phyloP scores from a whole-genome alignment of 2,888 invertebrate genomes.

The Incurvaria masculella region DNA sequence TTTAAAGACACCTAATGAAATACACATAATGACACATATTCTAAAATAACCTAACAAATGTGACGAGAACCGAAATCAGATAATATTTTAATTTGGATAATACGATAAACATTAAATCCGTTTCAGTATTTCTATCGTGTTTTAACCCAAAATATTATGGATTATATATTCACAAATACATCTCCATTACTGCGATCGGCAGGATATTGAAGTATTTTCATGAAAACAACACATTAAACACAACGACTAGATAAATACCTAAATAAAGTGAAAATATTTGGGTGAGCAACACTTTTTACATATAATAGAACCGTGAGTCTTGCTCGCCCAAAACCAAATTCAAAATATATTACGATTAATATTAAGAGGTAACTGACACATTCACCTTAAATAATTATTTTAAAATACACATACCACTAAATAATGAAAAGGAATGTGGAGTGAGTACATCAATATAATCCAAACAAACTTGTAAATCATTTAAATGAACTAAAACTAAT shows the following conservation, averaged over 20 bases:
- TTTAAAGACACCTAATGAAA: slow-evolving; percentile 37
- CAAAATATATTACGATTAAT: background rate
- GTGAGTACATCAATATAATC: background rate
- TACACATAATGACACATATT: slow-evolving; percentile 46
- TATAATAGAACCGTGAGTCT: background rate
- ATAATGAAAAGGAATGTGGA: slow-evolving; percentile 15
- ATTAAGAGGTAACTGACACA: slow-evolving; percentile 34
- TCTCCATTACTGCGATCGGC: too few species aligned
- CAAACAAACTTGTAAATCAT: background rate
- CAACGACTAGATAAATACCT: background rate
- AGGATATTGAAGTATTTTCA: too few species aligned
- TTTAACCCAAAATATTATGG: too few species aligned
- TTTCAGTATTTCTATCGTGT: too few species aligned
- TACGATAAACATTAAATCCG: too few species aligned
- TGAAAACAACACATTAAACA: background rate
- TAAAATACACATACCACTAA: slow-evolving; percentile 37
- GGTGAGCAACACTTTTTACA: background rate
- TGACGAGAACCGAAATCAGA: background rate
- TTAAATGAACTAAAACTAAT: background rate
- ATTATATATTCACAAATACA: too few species aligned
- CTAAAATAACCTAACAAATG: slow-evolving; percentile 33
- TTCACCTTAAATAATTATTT: slow-evolving; percentile 36
- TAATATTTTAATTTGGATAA: too few species aligned
- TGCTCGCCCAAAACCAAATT: background rate
- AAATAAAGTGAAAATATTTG: background rate